phyloP scores from a whole-genome alignment of 2,888 invertebrate species.

The Plebejus argus region DNA sequence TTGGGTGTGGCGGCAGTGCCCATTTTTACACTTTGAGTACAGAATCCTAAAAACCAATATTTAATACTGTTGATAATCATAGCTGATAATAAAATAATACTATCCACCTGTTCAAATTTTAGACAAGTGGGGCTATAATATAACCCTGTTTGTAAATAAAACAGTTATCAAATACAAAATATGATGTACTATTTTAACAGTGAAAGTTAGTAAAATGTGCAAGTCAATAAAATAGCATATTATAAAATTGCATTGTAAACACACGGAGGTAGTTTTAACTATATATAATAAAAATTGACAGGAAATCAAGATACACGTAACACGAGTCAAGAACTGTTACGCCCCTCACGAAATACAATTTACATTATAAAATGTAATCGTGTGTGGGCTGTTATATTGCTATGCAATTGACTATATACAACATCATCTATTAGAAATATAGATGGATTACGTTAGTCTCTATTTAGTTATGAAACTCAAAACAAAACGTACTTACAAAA shows the following conservation, averaged over 20 bases:
- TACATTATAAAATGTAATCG: not conserved
- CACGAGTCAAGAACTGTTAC: not conserved
- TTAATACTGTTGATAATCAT: not conserved
- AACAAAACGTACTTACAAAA: conserved; percentile 39
- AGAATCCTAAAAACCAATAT: not conserved
- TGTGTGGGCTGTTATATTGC: not conserved
- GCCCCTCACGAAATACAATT: not conserved
- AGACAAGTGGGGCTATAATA: too few relatives aligned
- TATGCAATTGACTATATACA: not conserved
- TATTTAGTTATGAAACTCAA: conserved; percentile 11
- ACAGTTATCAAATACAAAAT: not conserved
- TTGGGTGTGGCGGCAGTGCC: too few relatives aligned
- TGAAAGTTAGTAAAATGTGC: not conserved
- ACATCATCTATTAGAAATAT: not conserved
- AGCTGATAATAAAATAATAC: not conserved
- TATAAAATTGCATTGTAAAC: not conserved
- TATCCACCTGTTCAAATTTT: too few relatives aligned
- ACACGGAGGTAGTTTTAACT: not conserved
- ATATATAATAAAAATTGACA: not conserved
- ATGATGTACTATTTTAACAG: not conserved
- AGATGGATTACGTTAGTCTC: not conserved
- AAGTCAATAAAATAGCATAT: not conserved
- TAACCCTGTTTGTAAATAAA: too few relatives aligned
- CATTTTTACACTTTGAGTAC: too few relatives aligned
- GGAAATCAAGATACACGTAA: not conserved